Base-by-base conservation (phyloP, 2,113 vertebrate genomes). In the Nothocercus nigrocapillus region DNA sequence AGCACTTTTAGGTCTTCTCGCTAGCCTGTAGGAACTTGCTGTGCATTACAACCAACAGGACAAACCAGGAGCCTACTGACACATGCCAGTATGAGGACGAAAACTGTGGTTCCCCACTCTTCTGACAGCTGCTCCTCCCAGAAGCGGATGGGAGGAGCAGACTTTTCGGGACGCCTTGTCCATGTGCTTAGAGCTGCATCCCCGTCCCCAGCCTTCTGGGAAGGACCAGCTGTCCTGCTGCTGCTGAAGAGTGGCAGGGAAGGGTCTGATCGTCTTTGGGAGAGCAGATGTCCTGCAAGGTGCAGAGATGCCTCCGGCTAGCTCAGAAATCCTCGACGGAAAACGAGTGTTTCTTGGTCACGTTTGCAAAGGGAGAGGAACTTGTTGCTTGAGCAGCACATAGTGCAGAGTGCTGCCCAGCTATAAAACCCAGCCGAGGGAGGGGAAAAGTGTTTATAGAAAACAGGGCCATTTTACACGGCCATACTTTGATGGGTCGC, bases 201-300 rank as follows among this genome's bases (percentile, higher is more conserved):
- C 62, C 67, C 49, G 56, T 91, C 49, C 69, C 82, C 3, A 0
- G 70, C 19, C 82, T 40, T 86, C 74, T 59, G 82, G 85, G 62
- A 94, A 91, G 82, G 78, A 82, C 78, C 76, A 16, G 66, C 54
- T 88, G 82, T 80, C 84, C 79, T 89, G 67, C 72, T 94, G 92
- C 58, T 67, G 56, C 63, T 78, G 69, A 94, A 94, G 90, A 67
- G 78, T 36, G 95, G 84, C 68, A 59, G 22, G 75, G 75, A 93
- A 87, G 32, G 2, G 89, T 89, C 74, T 79, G 70, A 73, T 89
- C 89, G 90, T 91, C 79, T 44, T 79, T 66, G 62, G 82, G 44
- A 73, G 82, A 95, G 82, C 70, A 94, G 87, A 85, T 89, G 59
- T 78, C 66, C 61, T 91, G 67, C 78, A 94, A 93, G 89, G 95